phyloP scores from a whole-genome alignment of 2,797 vertebrate genomes.

The Chiroxiphia lanceolata region DNA sequence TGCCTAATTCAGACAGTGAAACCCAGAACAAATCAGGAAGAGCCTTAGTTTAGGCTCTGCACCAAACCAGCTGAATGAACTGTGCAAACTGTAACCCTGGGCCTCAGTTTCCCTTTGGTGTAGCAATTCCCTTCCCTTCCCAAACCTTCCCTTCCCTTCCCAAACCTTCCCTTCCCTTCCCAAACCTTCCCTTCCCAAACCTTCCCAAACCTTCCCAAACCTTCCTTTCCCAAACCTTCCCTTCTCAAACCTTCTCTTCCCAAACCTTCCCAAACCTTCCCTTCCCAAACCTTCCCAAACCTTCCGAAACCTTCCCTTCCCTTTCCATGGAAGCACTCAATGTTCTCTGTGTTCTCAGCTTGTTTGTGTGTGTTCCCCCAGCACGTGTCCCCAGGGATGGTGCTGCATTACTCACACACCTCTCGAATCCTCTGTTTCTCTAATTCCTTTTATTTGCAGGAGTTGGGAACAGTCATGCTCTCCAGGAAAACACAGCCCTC shows the following conservation, averaged over 20 bases:
- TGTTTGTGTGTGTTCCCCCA: conserved; percentile 2
- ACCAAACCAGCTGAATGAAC: background rate
- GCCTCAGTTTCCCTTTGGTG: background rate
- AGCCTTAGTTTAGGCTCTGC: background rate
- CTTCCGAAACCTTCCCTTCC: too few species aligned
- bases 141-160: background rate
- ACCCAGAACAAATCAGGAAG: background rate
- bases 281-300: too few species aligned
- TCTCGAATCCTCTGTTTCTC: background rate
- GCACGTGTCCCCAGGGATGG: conserved; percentile 24
- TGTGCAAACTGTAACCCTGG: rapidly evolving
- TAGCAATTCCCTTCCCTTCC: background rate
- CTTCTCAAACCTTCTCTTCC: background rate
- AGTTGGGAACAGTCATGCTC: background rate
- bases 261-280: too few species aligned
- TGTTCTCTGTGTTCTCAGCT: conserved; percentile 15
- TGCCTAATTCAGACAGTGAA: background rate
- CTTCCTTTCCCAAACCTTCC: background rate
- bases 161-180: too few species aligned
- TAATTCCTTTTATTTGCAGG: conserved; percentile 34
- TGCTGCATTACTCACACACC: conserved; percentile 54
- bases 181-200: too few species aligned
- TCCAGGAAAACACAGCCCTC: conserved; percentile 38
- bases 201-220: too few species aligned
- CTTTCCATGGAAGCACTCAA: background rate